phyloP scores from a whole-genome alignment of 2,113 vertebrate species.

The Indicator indicator region DNA sequence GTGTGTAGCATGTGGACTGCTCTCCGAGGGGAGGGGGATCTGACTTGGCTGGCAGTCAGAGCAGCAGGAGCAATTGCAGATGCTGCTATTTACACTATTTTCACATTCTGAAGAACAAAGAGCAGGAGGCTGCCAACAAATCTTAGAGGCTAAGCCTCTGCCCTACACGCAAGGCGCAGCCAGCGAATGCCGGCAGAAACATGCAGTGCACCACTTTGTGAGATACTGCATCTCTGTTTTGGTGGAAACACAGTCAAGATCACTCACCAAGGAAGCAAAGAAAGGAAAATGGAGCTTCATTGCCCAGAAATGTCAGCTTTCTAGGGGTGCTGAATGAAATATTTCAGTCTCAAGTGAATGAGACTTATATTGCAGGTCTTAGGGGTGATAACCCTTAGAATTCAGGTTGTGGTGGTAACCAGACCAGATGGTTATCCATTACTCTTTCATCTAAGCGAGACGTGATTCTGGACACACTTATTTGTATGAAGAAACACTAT shows the following conservation, averaged over 20 bases:
- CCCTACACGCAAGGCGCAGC: neutral
- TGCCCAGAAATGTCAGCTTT: slow-evolving; percentile 7
- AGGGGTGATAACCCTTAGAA: slow-evolving; percentile 40
- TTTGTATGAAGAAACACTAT: neutral
- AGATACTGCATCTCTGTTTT: slow-evolving; percentile 32
- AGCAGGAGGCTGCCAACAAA: slow-evolving; percentile 74
- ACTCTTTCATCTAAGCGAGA: slow-evolving; percentile 34
- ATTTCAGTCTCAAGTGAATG: neutral
- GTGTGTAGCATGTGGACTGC: slow-evolving; percentile 44
- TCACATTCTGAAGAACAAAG: slow-evolving; percentile 77
- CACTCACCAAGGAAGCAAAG: neutral
- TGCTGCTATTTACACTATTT: slow-evolving; percentile 75
- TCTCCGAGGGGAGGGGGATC: slow-evolving; percentile 16
- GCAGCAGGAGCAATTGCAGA: slow-evolving; percentile 74
- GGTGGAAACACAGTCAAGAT: slow-evolving; percentile 45
- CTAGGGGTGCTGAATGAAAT: slow-evolving; percentile 17
- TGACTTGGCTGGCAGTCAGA: slow-evolving; percentile 71
- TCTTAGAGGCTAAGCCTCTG: slow-evolving; percentile 59
- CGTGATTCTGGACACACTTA: neutral
- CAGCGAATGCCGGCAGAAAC: slow-evolving; percentile 26
- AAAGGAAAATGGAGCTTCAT: slow-evolving; percentile 20
- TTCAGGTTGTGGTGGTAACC: slow-evolving; percentile 36
- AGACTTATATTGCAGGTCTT: neutral
- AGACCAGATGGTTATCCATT: slow-evolving; percentile 24
- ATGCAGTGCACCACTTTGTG: slow-evolving; percentile 17